Conservation (phyloP, 2,888 invertebrate species). For the Himalopsyche anomala region DNA sequence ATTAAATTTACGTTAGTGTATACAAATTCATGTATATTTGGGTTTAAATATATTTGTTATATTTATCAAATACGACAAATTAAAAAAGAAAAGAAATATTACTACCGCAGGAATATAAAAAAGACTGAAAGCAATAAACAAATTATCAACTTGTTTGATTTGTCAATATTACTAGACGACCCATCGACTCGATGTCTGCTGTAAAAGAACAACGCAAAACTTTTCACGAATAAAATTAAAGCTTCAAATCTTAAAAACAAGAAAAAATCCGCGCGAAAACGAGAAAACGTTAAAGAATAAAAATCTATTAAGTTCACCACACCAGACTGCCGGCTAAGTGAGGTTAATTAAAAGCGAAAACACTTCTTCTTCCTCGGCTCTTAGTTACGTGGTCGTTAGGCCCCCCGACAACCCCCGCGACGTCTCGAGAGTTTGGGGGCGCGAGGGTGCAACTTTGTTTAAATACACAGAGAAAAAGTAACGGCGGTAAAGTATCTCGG, state of each 20-base stretch:
- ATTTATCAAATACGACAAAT: too few relatives aligned
- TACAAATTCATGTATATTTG: too few relatives aligned
- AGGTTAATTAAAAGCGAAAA: slow-evolving; percentile 66
- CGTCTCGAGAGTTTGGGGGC: slow-evolving; percentile 40
- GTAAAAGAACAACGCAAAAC: slow-evolving; percentile 1
- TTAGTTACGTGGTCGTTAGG: slow-evolving; percentile 63
- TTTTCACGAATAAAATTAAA: slow-evolving; percentile 61
- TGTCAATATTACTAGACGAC: not conserved
- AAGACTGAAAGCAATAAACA: not conserved
- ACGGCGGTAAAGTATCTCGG: slow-evolving; percentile 51
- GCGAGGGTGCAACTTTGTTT: slow-evolving; percentile 52
- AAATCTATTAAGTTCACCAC: slow-evolving; percentile 66
- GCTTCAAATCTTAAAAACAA: slow-evolving; percentile 64
- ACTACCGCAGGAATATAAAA: too few relatives aligned
- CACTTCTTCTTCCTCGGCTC: slow-evolving; percentile 65
- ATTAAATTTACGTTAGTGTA: too few relatives aligned
- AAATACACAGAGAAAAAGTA: slow-evolving; percentile 62
- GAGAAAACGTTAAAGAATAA: slow-evolving; percentile 65
- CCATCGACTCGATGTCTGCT: not conserved
- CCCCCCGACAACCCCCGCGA: slow-evolving; percentile 29
- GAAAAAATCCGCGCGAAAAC: slow-evolving; percentile 36
- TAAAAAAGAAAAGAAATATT: too few relatives aligned
- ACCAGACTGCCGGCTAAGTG: slow-evolving; percentile 65
- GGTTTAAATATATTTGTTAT: too few relatives aligned
- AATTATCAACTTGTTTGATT: slow-evolving; percentile 22